phyloP scores from a whole-genome alignment of 2,113 vertebrate species.

The Chaetodon trifascialis region DNA sequence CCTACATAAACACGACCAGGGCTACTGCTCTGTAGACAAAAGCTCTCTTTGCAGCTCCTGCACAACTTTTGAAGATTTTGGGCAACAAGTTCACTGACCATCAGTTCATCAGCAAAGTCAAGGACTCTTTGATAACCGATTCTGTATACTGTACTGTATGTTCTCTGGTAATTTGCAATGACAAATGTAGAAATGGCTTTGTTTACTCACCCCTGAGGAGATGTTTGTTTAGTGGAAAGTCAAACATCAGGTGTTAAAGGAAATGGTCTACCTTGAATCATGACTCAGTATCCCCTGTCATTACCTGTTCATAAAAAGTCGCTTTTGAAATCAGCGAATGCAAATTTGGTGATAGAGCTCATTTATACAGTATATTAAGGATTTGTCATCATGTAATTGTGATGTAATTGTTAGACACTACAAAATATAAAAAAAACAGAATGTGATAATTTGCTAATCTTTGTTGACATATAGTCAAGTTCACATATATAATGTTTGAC shows the following conservation, averaged over 20 bases:
- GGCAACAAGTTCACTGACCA: slow-evolving; percentile 65
- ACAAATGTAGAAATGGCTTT: slow-evolving; percentile 40
- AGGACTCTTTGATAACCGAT: slow-evolving; percentile 49
- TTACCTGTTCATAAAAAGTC: background rate
- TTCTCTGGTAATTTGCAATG: slow-evolving; percentile 23
- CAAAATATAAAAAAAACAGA: no score
- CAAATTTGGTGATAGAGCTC: background rate
- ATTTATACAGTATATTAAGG: background rate
- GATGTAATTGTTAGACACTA: no score
- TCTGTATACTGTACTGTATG: slow-evolving; percentile 15
- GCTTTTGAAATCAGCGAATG: background rate
- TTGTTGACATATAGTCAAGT: no score
- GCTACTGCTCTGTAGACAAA: slow-evolving; percentile 22
- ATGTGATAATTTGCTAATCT: no score
- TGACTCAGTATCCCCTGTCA: background rate
- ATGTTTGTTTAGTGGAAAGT: slow-evolving; percentile 44
- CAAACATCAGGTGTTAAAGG: slow-evolving; percentile 41
- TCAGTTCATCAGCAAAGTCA: slow-evolving; percentile 51
- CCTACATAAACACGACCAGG: slow-evolving; percentile 46
- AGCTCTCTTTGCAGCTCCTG: slow-evolving; percentile 8
- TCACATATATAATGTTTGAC: no score
- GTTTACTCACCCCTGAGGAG: slow-evolving; percentile 46
- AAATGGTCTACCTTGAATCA: slow-evolving; percentile 20
- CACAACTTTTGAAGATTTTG: slow-evolving; percentile 38
- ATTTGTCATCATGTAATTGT: no score